Evolutionary conservation across 2,113 vertebrate species (phyloP).

Genomic region (Macrotus californicus): DNA sequence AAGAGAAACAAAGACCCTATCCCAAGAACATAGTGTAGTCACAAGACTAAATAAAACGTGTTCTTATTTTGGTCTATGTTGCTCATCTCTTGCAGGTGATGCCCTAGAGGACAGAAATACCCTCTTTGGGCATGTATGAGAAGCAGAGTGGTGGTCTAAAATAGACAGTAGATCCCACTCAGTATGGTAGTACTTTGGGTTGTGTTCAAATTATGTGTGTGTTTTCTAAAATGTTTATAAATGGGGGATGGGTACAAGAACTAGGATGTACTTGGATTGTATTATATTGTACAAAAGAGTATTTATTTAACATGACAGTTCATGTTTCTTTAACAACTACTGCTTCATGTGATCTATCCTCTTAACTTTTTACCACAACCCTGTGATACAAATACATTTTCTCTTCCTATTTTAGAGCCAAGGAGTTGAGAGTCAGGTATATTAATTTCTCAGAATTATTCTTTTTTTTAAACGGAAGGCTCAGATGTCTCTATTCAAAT

Average conservation of each 20-base stretch:
- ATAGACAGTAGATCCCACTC: background rate
- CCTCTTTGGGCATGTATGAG: background rate
- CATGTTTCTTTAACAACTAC: background rate
- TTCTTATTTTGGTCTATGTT: slow-evolving; percentile 6
- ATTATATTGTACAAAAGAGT: background rate
- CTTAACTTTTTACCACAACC: background rate
- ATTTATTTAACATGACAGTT: background rate
- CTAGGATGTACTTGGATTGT: background rate
- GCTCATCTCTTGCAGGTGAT: background rate
- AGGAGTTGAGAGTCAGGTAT: background rate
- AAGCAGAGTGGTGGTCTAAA: background rate
- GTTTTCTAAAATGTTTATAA: slow-evolving; percentile 5
- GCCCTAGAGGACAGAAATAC: background rate
- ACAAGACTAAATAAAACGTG: background rate
- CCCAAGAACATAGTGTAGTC: background rate
- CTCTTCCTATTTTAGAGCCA: background rate
- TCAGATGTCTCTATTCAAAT: background rate
- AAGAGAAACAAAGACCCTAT: background rate
- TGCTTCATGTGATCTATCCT: background rate
- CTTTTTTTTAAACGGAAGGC: background rate
- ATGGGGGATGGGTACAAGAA: background rate
- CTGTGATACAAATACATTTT: background rate
- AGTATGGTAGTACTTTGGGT: background rate
- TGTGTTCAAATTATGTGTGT: background rate
- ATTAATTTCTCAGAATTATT: background rate